Conservation (phyloP, 2,888 invertebrate species). For the Amiota minor region DNA sequence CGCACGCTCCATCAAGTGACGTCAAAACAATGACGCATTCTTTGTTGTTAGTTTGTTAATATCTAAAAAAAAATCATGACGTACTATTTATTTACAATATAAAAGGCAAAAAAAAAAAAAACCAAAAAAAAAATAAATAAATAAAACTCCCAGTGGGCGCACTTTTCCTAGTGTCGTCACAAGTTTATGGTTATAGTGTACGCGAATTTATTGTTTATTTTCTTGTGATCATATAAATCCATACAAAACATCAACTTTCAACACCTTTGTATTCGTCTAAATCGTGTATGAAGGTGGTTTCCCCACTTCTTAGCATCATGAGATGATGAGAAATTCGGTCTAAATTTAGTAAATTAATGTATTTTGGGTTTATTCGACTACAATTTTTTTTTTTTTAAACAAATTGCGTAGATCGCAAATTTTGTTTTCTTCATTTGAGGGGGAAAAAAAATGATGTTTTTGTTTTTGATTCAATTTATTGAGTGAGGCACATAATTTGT, state of each 20-base stretch:
- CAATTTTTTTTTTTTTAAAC: conserved; percentile 9
- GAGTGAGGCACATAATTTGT: neutral
- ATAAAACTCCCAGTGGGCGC: conserved; percentile 13
- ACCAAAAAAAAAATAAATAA: no score
- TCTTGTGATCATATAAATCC: neutral
- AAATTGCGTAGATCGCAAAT: conserved; percentile 5
- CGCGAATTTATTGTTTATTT: neutral
- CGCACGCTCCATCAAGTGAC: conserved; percentile 45
- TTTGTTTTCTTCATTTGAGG: neutral
- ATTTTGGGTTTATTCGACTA: neutral
- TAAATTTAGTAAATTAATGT: conserved; percentile 22
- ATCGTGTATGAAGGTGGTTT: neutral
- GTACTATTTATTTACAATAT: no score
- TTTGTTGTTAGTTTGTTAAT: no score
- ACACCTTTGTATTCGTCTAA: neutral
- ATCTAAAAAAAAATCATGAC: no score
- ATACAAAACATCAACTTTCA: conserved; percentile 3
- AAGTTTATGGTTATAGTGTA: neutral
- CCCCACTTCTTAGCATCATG: neutral
- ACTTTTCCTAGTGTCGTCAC: conserved; percentile 18
- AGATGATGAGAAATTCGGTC: conserved; percentile 11
- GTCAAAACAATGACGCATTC: neutral
- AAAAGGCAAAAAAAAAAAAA: no score
- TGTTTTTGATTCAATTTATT: conserved; percentile 25
- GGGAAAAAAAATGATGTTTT: neutral